Base-by-base conservation (phyloP, 2,113 vertebrate species). In the Planiliza haematocheilus region DNA sequence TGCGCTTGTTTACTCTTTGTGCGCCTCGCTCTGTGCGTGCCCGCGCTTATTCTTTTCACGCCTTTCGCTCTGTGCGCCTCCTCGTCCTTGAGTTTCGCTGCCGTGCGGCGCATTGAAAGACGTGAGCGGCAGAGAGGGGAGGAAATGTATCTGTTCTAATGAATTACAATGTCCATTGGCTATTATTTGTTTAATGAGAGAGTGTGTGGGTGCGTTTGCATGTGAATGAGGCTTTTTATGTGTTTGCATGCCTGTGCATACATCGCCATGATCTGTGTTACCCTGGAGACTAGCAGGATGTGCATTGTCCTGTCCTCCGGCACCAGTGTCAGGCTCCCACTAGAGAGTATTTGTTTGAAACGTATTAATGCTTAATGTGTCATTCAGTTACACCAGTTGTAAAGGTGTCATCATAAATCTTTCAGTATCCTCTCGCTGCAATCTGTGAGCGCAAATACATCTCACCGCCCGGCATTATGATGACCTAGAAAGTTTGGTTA, bases 281-380 rank as follows among this genome's bases (percentile, higher is more conserved):
- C 85, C 57, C 43, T 4, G 45, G 77, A 59, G 83, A 84, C 70
- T 10, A 51, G 46, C 48, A 45, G 3, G 48, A 74, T 13, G 37
- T 9, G 24, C 65, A 30, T 57, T 57, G 64, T 67, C 70, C 56
- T 52, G 46, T 74, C 69, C 51, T 68, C 63, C 21, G 11, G 46
- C 45, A 66, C 83, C 83, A 18, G 48, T 81, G 82, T 79, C 82
- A 77, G 45, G 30, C 58, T 53, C 18, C 71, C 50, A 63, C 59
- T 51, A 63, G 71, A 50, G 60, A 60, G 60, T 64, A 61, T 86
- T 85, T 89, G 78, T 88, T 87, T 85, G 85, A 37, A 60, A 37
- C 72, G 64, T 88, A 82, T 86, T 84, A 76, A 88, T 85, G 85
- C 83, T 85, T 84, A 72, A 82, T 82, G 84, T 74, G 77, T 80